Percentiles rank a stretch among this genome's conserved stretches.
Conservation (phyloP, 1,140 invertebrate species). For the Cecropterus lyciades region DNA sequence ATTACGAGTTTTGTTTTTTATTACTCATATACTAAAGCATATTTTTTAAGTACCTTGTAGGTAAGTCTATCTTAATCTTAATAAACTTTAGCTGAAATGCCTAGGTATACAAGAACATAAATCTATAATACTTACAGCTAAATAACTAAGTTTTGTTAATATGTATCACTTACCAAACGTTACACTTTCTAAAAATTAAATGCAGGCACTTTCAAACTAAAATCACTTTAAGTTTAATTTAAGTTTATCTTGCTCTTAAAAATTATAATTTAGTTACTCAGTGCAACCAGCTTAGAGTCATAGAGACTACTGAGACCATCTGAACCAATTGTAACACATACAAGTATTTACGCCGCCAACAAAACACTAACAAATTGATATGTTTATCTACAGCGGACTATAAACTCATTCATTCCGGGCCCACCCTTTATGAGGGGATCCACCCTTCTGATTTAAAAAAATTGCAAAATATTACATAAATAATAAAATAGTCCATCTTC, state of each 20-base stretch:
- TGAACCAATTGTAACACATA: slow-evolving; percentile 68
- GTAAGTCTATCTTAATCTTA: too few species aligned
- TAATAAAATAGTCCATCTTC: slow-evolving; percentile 71
- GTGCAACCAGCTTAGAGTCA: slow-evolving; percentile 61
- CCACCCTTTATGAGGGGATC: slow-evolving; percentile 79
- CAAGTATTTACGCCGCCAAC: slow-evolving; percentile 72
- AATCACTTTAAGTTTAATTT: slow-evolving; percentile 20
- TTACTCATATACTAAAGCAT: too few species aligned
- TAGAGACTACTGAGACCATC: slow-evolving; percentile 59
- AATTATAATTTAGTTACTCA: slow-evolving; percentile 49
- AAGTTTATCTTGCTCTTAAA: slow-evolving; percentile 25
- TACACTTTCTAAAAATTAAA: neutral
- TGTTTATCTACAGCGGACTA: slow-evolving; percentile 83
- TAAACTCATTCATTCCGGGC: slow-evolving; percentile 76
- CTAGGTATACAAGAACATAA: too few species aligned
- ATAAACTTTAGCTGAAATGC: too few species aligned
- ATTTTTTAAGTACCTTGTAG: too few species aligned
- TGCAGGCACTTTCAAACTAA: slow-evolving; percentile 4
- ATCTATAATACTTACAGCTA: too few species aligned
- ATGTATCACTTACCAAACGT: slow-evolving; percentile 3
- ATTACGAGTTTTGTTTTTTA: too few species aligned
- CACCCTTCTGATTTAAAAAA: slow-evolving; percentile 81
- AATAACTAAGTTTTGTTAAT: too few species aligned
- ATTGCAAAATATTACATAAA: slow-evolving; percentile 82
- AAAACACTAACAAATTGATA: slow-evolving; percentile 83